Evolutionary conservation across 2,113 vertebrate species (phyloP), one percentile per base, ranked within the genome.

Genomic region (Myanophis thanlyinensis): DNA sequence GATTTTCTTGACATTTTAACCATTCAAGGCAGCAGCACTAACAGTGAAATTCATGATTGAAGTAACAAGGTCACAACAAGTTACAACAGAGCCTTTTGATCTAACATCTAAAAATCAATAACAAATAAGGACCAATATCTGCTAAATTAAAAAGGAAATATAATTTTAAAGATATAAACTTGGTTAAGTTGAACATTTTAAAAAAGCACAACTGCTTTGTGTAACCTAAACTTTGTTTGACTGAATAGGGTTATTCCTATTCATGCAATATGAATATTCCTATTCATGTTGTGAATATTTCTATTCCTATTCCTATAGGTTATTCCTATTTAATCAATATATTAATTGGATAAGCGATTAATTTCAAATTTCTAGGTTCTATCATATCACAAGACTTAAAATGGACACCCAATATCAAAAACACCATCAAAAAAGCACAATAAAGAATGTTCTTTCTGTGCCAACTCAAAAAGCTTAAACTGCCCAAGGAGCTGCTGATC

Each of bases 1-100:
- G 92, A 91, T 88, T 93, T 91, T 89, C 87, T 84, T 92, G 87
- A 52, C 85, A 88, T 80, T 73, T 93, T 91, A 91, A 91, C 92
- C 30, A 84, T 90, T 23, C 10, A 10, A n/a, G 80, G 15, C n/a
- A 56, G 20, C 49, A 85, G 44, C 15, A 18, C 53, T 10, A 67
- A 89, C 89, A 90, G 46, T 92, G 85, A 84, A 62, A 84, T 84
- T 92, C 51, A 80, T 51, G 46, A 92, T 44, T 80, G 49, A 67
- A 84, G 27, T 80, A 89, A 67, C 62, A 89, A 89, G 62, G 87
- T 80, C 86, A 88, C 44, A 44, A 46, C 85, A 92, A 49, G 87
- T 92, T 25, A 88, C 20, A 51, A 46, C 35, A 88, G 25, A 88
- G 56, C 48, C n/a, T 80, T 40, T 23, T 40, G 25, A 80, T 53